A percentile compares a stretch with the other conserved stretches of the same genome.
Conservation (phyloP, 2,888 invertebrate genomes). For the Polylopha cassiicola region DNA sequence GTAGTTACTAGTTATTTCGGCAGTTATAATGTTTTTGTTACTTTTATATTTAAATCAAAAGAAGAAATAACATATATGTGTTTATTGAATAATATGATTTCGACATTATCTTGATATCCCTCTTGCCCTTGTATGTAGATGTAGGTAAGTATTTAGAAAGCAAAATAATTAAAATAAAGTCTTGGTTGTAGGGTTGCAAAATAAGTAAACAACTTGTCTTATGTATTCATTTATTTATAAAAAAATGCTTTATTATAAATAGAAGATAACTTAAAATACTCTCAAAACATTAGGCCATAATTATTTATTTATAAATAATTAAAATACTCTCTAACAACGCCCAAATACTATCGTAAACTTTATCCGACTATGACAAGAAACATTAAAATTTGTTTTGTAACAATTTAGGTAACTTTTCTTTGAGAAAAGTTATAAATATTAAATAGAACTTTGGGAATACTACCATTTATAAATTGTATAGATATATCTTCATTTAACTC, state of each 20-base stretch:
- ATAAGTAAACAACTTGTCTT: slow-evolving; percentile 26
- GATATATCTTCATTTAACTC: slow-evolving; percentile 1
- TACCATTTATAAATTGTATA: slow-evolving; percentile 16
- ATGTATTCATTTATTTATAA: slow-evolving; percentile 60
- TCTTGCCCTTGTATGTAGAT: too few species aligned
- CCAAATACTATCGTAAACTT: slow-evolving; percentile 19
- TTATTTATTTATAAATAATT: slow-evolving; percentile 37
- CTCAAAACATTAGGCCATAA: slow-evolving; percentile 51
- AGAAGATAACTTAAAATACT: slow-evolving; percentile 60
- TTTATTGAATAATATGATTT: too few species aligned
- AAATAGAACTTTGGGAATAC: slow-evolving; percentile 21
- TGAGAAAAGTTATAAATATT: slow-evolving; percentile 21
- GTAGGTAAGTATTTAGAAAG: too few species aligned
- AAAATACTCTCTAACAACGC: slow-evolving; percentile 33
- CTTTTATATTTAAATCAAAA: too few species aligned
- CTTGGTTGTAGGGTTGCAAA: background rate
- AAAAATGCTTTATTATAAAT: slow-evolving; percentile 72
- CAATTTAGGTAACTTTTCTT: slow-evolving; percentile 3
- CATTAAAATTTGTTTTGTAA: slow-evolving; percentile 15
- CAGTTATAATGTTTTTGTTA: too few species aligned
- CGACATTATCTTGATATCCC: too few species aligned
- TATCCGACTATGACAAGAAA: slow-evolving; percentile 40
- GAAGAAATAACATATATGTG: too few species aligned
- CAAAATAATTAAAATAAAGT: background rate
- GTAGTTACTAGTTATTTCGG: too few species aligned